Base-by-base conservation (phyloP, 92 coral and sea anemone species). In the Siderastrea siderea region DNA sequence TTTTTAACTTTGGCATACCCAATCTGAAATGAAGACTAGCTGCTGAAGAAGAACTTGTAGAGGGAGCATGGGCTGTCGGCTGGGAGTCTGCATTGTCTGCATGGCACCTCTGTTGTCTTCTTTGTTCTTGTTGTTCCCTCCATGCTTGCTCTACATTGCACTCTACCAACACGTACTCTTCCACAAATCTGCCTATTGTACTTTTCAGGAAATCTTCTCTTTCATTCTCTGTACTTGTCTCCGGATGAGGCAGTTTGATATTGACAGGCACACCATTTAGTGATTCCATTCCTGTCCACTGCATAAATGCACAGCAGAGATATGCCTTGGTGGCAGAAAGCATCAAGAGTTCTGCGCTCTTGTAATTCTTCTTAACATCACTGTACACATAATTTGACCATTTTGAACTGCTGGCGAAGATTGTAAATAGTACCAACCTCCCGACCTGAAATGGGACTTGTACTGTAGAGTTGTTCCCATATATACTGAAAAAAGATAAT, bases 361-460 rank as follows among this genome's bases (percentile, higher is more conserved):
- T 57, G 71, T 88, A 94, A 80, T 94, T 94, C 59, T 91, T 85
- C 67, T 89, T 89, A 6, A 94, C 95, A 43, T 82, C 68, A 11
- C 86, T 43, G 17, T 81, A 62, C 11, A 94, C 97, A 86, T n/a
- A n/a, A n/a, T n/a, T 94, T 94, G 6, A 62, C 86, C 78, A 91
- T 69, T 11, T 81, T 64, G 76, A 89, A 89, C 8, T 79, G 75
- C 68, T 91, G 97, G 63, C 95, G 59, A 2, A 92, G 45, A 58
- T 92, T 60, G 74, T 92, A 94, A 14, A 94, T 68, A 63, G 93
- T 94, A 3, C 93, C 97, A 59, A 86, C 84, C 75, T 93, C 49
- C 68, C 96, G 46, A 14, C 94, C 94, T 54, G 82, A 52, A 44
- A 69, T 54, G 19, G 94, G 55, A 46, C 82, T 90, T 67, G 96